A percentile compares a stretch with the other conserved stretches of the same genome.
These are phyloP conservation scores for Murina feae DNA, from an alignment of 2,113 vertebrate species.

Conservation along the genomic window DNA sequence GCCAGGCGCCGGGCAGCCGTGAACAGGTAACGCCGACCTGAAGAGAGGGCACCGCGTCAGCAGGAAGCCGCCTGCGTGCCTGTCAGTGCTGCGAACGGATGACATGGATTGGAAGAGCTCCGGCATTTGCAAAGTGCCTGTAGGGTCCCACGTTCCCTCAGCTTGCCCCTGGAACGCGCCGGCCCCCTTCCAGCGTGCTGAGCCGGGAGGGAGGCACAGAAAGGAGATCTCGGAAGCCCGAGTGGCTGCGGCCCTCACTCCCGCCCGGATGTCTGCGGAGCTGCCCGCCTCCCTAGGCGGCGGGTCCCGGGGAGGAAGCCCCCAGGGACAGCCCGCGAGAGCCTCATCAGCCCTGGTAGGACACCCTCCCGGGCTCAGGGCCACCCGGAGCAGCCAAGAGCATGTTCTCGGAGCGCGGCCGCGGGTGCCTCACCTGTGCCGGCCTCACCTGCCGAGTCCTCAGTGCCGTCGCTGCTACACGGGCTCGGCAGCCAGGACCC, in stretches of 20 bases:
- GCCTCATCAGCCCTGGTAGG: fast-evolving
- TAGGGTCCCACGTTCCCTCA: background rate
- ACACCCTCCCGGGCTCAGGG: background rate
- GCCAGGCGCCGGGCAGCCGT: background rate
- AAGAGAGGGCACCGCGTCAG: background rate
- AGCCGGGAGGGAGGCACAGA: background rate
- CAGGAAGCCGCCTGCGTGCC: background rate
- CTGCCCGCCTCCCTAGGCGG: background rate
- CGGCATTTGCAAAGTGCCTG: background rate
- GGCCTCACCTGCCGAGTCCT: background rate
- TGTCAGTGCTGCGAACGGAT: background rate
- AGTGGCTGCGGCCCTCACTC: fast-evolving
- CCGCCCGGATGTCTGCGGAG: background rate
- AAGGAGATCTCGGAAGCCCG: background rate
- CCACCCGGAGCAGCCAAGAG: background rate
- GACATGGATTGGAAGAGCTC: background rate
- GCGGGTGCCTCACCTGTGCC: background rate
- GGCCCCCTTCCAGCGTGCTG: background rate
- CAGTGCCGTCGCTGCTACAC: background rate
- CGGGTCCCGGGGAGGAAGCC: background rate
- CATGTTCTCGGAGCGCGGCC: fast-evolving
- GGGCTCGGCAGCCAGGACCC: background rate
- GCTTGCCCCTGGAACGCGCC: background rate
- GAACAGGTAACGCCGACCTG: background rate
- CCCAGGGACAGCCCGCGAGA: fast-evolving